phyloP scores from a whole-genome alignment of 2,113 vertebrate genomes.

The Dasyprocta punctata region DNA sequence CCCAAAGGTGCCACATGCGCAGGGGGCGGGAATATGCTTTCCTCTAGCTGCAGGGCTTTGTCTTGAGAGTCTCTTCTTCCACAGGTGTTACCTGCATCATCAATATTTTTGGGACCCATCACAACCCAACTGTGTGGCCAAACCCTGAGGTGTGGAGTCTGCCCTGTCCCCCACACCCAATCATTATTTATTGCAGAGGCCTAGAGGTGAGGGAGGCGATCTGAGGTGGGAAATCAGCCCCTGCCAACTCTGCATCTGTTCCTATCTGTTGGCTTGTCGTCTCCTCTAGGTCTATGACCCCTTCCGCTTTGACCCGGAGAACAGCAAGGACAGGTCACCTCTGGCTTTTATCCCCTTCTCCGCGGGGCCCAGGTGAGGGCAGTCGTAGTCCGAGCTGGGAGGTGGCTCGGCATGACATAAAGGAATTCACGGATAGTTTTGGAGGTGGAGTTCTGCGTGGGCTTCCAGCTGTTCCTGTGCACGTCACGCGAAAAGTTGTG shows the following conservation, averaged over 20 bases:
- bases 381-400: rapidly evolving
- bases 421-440: no score
- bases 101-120: slow-evolving; percentile 93
- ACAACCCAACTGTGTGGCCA: slow-evolving; percentile 91
- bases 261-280: not conserved
- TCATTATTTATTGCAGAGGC: no score
- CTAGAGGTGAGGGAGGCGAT: not conserved
- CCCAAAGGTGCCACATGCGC: slow-evolving; percentile 87
- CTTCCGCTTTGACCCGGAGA: slow-evolving; percentile 87
- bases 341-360: slow-evolving; percentile 93
- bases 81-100: slow-evolving; percentile 90
- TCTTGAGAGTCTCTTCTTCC: not conserved
- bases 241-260: no score
- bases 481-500: not conserved
- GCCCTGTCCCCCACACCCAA: not conserved
- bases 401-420: not conserved
- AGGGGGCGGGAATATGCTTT: not conserved
- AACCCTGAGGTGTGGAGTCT: slow-evolving; percentile 88
- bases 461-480: rapidly evolving
- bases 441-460: not conserved
- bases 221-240: not conserved
- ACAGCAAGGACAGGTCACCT: slow-evolving; percentile 73
- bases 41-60: rapidly evolving
- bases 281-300: slow-evolving; percentile 90
- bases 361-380: slow-evolving; percentile 90